These are phyloP conservation scores for Temnothorax unifasciatus DNA, from an alignment of 2,888 invertebrate genomes.

Conservation along the genomic window DNA sequence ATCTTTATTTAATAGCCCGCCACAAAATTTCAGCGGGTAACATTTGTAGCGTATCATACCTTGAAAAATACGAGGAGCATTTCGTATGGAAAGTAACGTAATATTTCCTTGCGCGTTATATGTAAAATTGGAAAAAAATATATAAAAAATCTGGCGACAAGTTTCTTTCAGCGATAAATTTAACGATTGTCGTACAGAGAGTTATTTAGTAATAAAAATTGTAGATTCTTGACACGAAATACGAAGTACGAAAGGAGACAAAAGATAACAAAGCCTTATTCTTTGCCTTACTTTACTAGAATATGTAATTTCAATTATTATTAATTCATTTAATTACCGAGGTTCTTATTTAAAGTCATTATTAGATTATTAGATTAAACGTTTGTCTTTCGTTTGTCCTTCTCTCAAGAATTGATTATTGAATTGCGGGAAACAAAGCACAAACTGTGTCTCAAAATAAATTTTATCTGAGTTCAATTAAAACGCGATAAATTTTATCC, in stretches of 20 bases:
- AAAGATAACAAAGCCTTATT: not conserved
- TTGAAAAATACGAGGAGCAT: not conserved
- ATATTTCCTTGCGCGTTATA: not conserved
- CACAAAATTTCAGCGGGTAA: constrained; percentile 29
- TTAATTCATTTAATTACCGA: not conserved
- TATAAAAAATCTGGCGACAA: not conserved
- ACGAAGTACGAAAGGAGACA: not conserved
- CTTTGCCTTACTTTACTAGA: not conserved
- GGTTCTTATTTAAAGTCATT: not conserved
- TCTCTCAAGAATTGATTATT: not conserved
- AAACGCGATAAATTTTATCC: not conserved
- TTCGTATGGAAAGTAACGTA: not conserved
- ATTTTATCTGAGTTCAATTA: not conserved
- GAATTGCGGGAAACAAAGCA: not conserved
- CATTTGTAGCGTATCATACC: not conserved
- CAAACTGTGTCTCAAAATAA: not conserved
- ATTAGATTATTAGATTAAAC: not conserved
- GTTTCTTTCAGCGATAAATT: not conserved
- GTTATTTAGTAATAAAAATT: not conserved
- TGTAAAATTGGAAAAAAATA: not conserved
- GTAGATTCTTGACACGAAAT: not conserved
- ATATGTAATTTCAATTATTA: not conserved
- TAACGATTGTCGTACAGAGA: not conserved
- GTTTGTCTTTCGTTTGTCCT: not conserved
- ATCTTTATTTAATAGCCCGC: constrained; percentile 37